Evolutionary conservation across 2,113 vertebrate genomes (phyloP).

Genomic region (Mesocricetus auratus): DNA sequence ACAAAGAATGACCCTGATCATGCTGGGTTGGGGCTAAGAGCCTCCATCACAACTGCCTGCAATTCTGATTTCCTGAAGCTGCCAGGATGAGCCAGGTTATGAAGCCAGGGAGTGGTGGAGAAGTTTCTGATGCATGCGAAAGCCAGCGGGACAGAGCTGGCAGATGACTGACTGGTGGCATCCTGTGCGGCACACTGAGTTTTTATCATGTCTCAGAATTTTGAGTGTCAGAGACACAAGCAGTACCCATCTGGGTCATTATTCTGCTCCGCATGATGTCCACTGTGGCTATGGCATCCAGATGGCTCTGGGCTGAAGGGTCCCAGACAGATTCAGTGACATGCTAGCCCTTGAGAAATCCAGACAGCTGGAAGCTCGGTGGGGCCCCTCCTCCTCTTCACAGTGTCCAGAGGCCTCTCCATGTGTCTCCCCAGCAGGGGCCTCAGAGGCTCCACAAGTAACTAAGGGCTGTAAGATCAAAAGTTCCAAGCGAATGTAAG

Average conservation of each 20-base stretch:
- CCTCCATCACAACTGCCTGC: background rate
- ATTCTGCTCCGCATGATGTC: background rate
- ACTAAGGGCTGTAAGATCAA: background rate
- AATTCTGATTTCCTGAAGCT: background rate
- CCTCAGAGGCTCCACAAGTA: background rate
- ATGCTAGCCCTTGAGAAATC: background rate
- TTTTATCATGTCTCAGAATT: background rate
- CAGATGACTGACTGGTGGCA: background rate
- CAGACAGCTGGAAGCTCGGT: background rate
- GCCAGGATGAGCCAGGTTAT: background rate
- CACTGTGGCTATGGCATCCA: background rate
- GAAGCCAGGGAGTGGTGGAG: background rate
- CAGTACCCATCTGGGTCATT: background rate
- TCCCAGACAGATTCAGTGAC: background rate
- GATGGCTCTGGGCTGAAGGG: background rate
- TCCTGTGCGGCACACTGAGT: too few species aligned
- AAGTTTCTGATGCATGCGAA: background rate
- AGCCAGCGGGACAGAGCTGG: background rate
- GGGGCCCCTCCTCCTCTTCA: background rate
- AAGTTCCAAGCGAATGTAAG: background rate
- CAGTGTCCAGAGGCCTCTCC: background rate
- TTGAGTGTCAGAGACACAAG: background rate
- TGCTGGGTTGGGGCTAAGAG: background rate
- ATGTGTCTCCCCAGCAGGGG: background rate
- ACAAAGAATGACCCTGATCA: background rate